phyloP scores from a whole-genome alignment of 2,113 vertebrate species.

The Isichthys henryi region DNA sequence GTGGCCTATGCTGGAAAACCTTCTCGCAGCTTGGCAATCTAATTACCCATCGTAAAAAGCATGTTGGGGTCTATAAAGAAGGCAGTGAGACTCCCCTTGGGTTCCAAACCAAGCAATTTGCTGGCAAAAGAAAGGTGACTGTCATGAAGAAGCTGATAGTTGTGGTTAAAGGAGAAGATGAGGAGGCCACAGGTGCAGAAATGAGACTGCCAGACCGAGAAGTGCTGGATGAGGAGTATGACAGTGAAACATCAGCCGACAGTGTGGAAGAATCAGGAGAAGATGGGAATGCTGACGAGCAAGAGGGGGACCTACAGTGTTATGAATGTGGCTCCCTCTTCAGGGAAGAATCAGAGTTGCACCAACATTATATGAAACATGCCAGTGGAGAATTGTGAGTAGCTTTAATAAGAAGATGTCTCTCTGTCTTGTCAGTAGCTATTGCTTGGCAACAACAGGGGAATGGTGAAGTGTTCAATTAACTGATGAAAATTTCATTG shows the following conservation, averaged over 20 bases:
- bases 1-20: conserved; percentile 31
- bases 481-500: not conserved
- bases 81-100: not conserved
- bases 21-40: conserved; percentile 32
- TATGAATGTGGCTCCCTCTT: conserved; percentile 53
- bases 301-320: conserved; percentile 49
- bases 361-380: conserved; percentile 58
- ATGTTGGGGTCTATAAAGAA: not conserved
- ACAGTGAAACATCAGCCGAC: not conserved
- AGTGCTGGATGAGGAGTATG: not conserved
- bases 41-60: conserved; percentile 28
- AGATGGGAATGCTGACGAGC: not conserved
- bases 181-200: not conserved
- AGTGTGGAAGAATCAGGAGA: not conserved
- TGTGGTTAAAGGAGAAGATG: not conserved
- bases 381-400: conserved; percentile 52
- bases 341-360: conserved; percentile 42
- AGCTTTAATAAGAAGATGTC: not conserved
- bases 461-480: not conserved
- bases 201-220: not conserved
- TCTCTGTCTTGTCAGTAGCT: not conserved
- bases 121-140: not conserved
- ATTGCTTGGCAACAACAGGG: not conserved
- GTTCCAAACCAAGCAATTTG: not conserved
- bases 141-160: not conserved